A percentile compares a stretch with the other conserved stretches of the same genome.
phyloP scores from a whole-genome alignment of 2,888 invertebrate species.

The Graphium colonna region DNA sequence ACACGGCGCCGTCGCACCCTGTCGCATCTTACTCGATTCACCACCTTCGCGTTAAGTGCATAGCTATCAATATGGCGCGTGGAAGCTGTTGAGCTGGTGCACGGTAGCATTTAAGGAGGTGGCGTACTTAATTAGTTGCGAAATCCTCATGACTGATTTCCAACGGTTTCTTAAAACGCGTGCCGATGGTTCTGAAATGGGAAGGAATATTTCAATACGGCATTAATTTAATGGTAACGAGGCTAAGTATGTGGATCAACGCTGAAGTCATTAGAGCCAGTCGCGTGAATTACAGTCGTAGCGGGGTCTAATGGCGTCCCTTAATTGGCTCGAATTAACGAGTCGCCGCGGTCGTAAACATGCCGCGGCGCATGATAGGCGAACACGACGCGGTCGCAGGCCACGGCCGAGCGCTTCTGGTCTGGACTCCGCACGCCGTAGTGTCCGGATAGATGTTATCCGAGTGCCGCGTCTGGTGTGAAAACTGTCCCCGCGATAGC shows the following conservation, averaged over 20 bases:
- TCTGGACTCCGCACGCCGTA: constrained; percentile 38
- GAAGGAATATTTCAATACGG: constrained; percentile 11
- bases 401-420: constrained; percentile 32
- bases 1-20: constrained; percentile 28
- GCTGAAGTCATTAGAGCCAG: background rate
- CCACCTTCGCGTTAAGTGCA: background rate
- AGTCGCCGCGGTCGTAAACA: constrained; percentile 29
- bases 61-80: background rate
- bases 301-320: constrained; percentile 26
- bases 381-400: constrained; percentile 27
- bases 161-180: background rate
- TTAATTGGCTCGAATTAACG: constrained; percentile 41
- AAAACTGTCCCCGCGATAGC: constrained; percentile 28
- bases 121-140: background rate
- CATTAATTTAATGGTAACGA: constrained; percentile 8
- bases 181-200: background rate
- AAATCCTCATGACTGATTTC: background rate
- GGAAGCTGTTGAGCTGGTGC: background rate
- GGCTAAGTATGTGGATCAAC: constrained; percentile 28
- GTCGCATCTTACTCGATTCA: background rate
- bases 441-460: constrained; percentile 35
- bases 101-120: background rate
- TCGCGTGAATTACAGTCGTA: constrained; percentile 17
- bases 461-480: constrained; percentile 39
- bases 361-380: constrained; percentile 20